Base-by-base conservation (phyloP, 2,888 invertebrate species). In the Thalpophila matura region DNA sequence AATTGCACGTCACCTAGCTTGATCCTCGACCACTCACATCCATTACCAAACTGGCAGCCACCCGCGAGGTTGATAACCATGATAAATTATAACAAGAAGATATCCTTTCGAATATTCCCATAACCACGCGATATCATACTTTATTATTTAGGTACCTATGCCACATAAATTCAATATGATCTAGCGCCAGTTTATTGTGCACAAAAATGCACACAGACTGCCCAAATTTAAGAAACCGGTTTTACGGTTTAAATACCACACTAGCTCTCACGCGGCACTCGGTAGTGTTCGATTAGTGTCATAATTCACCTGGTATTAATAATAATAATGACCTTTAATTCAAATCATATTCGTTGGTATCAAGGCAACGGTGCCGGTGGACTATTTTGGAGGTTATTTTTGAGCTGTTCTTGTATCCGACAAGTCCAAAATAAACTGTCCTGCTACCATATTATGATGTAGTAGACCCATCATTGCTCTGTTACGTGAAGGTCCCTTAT, bases 191-290 rank as follows among this genome's bases (percentile, higher is more conserved):
- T 50, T 67, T 26, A 38, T 38, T 42, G 47, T 69, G 47, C 47
- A 68, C 27, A 56, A 62, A 61, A 62, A 63, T 68, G 51, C 56
- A 69, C 14, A 6, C 33, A 42, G 46, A 31, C 37, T 33, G 37
- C 9, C 46, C 46, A 51, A 59, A 65, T 53, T 54, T 18, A 29
- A 35, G 24, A 29, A 65, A 65, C 71, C 50, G 46, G 65, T 70
- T 59, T 45, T 62, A 33, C 40, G 14, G 31, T 55, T 42, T 68
- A 42, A 31, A 51, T 54, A 69, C n/a, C 45, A 42, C n/a, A 42
- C 35, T 45, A 38, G 33, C 16, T 46, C 26, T 27, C 18, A 60
- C 31, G 38, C 29, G 27, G 18, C 31, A 12, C 22, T 12, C 40
- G 20, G 50, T 37, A 58, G 51, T 56, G 37, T 38, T 29, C 18